phyloP scores from a whole-genome alignment of 2,113 vertebrate species.

The Cavia porcellus region DNA sequence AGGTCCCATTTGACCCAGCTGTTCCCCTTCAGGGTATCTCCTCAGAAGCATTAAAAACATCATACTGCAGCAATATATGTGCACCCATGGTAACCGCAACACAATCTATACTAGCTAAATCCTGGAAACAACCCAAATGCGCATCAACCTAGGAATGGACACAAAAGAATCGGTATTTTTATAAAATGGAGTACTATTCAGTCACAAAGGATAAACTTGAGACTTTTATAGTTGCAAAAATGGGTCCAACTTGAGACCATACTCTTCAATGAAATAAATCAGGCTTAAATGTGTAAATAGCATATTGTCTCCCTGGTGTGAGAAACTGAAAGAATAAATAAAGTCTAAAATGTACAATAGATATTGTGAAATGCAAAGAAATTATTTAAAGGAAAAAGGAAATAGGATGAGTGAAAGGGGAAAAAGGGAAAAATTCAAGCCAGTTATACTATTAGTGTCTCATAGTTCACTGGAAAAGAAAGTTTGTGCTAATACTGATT shows the following conservation, averaged over 20 bases:
- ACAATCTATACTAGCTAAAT: neutral
- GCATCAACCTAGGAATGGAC: neutral
- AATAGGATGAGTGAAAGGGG: neutral
- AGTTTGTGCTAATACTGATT: neutral
- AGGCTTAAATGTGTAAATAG: neutral
- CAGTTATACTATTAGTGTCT: neutral
- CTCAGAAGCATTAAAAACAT: neutral
- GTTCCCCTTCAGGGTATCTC: neutral
- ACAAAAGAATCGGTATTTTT: neutral
- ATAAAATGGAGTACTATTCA: neutral
- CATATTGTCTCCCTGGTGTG: neutral
- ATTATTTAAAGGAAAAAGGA: neutral
- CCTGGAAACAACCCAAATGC: neutral
- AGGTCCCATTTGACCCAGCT: neutral
- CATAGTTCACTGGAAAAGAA: neutral
- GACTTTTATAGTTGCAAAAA: neutral
- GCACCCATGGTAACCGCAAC: neutral
- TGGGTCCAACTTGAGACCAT: neutral
- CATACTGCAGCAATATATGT: neutral
- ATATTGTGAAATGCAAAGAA: neutral
- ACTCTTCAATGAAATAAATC: neutral
- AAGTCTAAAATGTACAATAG: neutral
- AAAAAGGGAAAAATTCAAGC: neutral
- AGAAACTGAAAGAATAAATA: neutral
- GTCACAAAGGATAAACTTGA: neutral